Percentiles rank a stretch among this genome's conserved stretches.
Conservation (phyloP, 2,797 vertebrate genomes). For the Microcaecilia unicolor region DNA sequence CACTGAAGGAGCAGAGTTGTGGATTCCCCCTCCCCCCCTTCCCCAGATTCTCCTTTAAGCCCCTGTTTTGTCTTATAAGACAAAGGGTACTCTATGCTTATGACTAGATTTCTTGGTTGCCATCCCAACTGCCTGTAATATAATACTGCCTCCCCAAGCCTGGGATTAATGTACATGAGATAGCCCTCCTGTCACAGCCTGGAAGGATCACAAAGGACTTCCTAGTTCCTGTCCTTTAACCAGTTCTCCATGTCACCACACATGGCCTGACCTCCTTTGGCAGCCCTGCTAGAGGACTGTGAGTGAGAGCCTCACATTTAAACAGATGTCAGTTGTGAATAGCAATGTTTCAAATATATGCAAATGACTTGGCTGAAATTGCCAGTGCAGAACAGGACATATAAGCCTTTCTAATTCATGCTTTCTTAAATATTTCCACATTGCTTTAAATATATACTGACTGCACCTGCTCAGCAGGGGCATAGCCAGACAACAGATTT, state of each 20-base stretch:
- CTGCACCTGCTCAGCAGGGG: too few species aligned
- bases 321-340: not conserved
- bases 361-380: not conserved
- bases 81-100: slow-evolving; percentile 35
- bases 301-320: not conserved
- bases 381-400: too few species aligned
- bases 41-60: slow-evolving; percentile 25
- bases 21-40: too few species aligned
- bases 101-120: slow-evolving; percentile 37
- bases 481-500: too few species aligned
- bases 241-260: too few species aligned
- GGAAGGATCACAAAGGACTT: slow-evolving; percentile 36
- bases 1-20: not conserved
- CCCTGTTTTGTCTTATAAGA: slow-evolving; percentile 16
- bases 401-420: too few species aligned
- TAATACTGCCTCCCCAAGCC: too few species aligned
- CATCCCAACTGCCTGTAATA: slow-evolving; percentile 24
- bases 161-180: slow-evolving; percentile 31
- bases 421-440: too few species aligned
- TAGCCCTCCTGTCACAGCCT: slow-evolving; percentile 20
- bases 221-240: not conserved
- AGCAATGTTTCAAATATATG: not conserved
- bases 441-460: too few species aligned
- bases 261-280: slow-evolving; percentile 3
- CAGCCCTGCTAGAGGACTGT: not conserved